Evolutionary conservation across 1,140 invertebrate genomes (phyloP).

Genomic region (Epicauta chinensis): DNA sequence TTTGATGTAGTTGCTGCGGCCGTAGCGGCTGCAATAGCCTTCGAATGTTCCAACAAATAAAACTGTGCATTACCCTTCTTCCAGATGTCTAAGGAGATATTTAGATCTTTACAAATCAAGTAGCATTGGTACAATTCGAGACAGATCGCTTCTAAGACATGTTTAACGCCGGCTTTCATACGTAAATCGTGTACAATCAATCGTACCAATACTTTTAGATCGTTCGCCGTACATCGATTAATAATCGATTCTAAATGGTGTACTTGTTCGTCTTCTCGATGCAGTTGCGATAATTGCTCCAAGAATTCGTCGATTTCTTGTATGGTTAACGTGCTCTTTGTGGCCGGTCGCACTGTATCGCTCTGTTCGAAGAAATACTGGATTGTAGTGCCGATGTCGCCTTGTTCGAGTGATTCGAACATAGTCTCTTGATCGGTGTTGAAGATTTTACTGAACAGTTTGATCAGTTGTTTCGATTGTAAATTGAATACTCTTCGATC

Average conservation of each 20-base stretch:
- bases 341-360: conserved; percentile 50
- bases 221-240: conserved; percentile 72
- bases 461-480: conserved; percentile 85
- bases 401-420: conserved; percentile 79
- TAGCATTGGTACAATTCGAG: conserved; percentile 44
- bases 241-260: conserved; percentile 64
- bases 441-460: conserved; percentile 81
- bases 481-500: conserved; percentile 84
- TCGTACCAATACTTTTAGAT: conserved; percentile 80
- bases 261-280: conserved; percentile 83
- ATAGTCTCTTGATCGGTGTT: conserved; percentile 67
- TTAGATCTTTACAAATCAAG: too few relatives aligned
- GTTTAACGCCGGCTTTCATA: conserved; percentile 88
- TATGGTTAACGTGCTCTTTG: conserved; percentile 66
- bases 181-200: conserved; percentile 86
- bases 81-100: too few relatives aligned
- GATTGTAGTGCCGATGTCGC: conserved; percentile 87
- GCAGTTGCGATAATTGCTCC: conserved; percentile 64
- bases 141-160: conserved; percentile 80
- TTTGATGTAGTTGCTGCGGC: too few relatives aligned
- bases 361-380: conserved; percentile 70
- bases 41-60: too few relatives aligned
- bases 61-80: too few relatives aligned
- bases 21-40: too few relatives aligned
- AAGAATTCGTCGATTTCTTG: conserved; percentile 75